Evolutionary conservation across 2,113 vertebrate genomes (phyloP).

Genomic region (Dasyprocta punctata): DNA sequence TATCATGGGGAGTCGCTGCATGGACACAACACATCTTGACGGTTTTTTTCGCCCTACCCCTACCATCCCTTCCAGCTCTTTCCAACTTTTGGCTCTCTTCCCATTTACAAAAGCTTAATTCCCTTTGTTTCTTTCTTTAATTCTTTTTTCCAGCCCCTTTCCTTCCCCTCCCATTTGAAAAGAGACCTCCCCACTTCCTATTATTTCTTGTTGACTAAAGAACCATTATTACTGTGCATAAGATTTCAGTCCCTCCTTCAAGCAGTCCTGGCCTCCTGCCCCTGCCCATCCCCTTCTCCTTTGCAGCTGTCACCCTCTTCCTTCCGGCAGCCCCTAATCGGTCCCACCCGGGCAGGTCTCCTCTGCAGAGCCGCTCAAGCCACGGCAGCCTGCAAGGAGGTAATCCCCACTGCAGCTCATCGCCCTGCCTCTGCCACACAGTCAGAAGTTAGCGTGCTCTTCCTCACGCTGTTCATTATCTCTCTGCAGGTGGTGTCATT

Average conservation of each 20-base stretch:
- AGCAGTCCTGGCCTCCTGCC: not conserved
- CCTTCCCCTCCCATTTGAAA: not conserved
- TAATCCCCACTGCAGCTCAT: not conserved
- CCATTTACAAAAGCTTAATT: not conserved
- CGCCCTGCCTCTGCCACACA: not conserved
- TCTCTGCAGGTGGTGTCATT: not conserved
- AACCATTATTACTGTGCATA: not conserved
- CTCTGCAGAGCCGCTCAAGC: not conserved
- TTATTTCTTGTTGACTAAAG: not conserved
- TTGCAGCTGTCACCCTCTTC: not conserved
- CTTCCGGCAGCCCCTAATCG: not conserved
- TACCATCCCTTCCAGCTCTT: not conserved
- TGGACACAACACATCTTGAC: not conserved
- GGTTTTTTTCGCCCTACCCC: not conserved
- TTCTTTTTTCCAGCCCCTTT: not conserved
- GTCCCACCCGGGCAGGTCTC: not conserved
- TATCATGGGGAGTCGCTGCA: not conserved
- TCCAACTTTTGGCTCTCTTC: not conserved
- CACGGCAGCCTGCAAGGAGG: fast-evolving
- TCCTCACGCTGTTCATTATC: not conserved
- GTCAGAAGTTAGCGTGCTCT: not conserved
- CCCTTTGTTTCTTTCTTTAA: not conserved
- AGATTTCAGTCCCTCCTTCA: not conserved
- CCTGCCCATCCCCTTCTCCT: not conserved
- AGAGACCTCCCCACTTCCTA: not conserved